Evolutionary conservation across 2,113 vertebrate species (phyloP).

Genomic region (Atractosteus spatula): DNA sequence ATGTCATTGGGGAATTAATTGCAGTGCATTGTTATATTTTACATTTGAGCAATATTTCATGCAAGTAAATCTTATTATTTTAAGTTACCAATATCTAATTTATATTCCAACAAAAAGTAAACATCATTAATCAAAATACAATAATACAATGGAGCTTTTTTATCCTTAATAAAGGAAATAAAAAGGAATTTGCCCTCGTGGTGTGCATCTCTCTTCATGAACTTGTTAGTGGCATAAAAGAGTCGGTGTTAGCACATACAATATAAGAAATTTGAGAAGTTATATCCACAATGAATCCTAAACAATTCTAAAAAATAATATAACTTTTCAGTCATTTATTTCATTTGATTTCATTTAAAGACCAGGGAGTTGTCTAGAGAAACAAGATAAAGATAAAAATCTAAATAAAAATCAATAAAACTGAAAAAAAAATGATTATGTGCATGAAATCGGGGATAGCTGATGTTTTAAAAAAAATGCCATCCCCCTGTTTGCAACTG

Average conservation of each 20-base stretch:
- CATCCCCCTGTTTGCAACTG: no score
- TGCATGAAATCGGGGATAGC: no score
- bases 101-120: constrained; percentile 66
- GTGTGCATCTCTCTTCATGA: constrained; percentile 59
- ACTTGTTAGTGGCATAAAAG: constrained; percentile 63
- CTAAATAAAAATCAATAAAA: no score
- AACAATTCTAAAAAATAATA: no score
- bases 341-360: no score
- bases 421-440: no score
- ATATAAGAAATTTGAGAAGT: no score
- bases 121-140: constrained; percentile 78
- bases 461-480: no score
- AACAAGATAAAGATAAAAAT: no score
- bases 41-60: constrained; percentile 70
- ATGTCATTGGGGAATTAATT: constrained; percentile 37
- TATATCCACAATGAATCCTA: no score
- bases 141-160: constrained; percentile 76
- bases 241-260: constrained; percentile 45
- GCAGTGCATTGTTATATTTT: constrained; percentile 55
- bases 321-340: no score
- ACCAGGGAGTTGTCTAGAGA: no score
- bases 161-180: constrained; percentile 72
- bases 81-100: constrained; percentile 75
- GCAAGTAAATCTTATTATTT: constrained; percentile 68
- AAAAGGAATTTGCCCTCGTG: constrained; percentile 61